Percentiles rank a stretch among this genome's conserved stretches.
These are phyloP conservation scores for Gymnoscopelus braueri DNA, from an alignment of 2,797 vertebrate species.

Conservation along the genomic window DNA sequence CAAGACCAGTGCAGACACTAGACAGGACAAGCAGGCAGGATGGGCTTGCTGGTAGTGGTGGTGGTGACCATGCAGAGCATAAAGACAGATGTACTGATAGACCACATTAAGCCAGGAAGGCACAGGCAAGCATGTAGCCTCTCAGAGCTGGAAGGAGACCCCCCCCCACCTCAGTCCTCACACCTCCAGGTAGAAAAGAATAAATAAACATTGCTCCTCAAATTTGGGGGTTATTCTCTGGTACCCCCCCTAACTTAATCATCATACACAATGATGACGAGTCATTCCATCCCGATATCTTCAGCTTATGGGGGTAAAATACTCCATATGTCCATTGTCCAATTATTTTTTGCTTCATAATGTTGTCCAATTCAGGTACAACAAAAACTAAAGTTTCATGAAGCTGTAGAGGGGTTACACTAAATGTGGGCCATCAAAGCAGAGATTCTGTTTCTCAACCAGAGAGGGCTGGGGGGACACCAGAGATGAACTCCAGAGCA, in stretches of 20 bases:
- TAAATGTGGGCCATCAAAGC: slow-evolving; percentile 29
- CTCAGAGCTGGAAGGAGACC: slow-evolving; percentile 68
- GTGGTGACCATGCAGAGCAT: slow-evolving; percentile 72
- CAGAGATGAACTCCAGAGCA: slow-evolving; percentile 69
- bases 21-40: slow-evolving; percentile 62
- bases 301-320: neutral
- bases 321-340: neutral
- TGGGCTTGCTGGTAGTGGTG: slow-evolving; percentile 49
- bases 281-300: neutral
- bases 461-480: slow-evolving; percentile 36
- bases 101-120: slow-evolving; percentile 59
- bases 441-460: slow-evolving; percentile 22
- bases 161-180: slow-evolving; percentile 68
- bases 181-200: slow-evolving; percentile 68
- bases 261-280: slow-evolving; percentile 11
- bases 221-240: slow-evolving; percentile 58
- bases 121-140: slow-evolving; percentile 74
- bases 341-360: slow-evolving; percentile 7
- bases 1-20: slow-evolving; percentile 56
- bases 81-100: slow-evolving; percentile 49
- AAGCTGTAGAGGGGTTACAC: slow-evolving; percentile 7
- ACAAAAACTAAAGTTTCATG: slow-evolving; percentile 21
- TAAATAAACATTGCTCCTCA: slow-evolving; percentile 50
- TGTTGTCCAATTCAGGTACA: slow-evolving; percentile 24
- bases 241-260: slow-evolving; percentile 23